These are phyloP conservation scores for Homarus gammarus DNA, from an alignment of 2,888 invertebrate genomes.

Conservation along the genomic window DNA sequence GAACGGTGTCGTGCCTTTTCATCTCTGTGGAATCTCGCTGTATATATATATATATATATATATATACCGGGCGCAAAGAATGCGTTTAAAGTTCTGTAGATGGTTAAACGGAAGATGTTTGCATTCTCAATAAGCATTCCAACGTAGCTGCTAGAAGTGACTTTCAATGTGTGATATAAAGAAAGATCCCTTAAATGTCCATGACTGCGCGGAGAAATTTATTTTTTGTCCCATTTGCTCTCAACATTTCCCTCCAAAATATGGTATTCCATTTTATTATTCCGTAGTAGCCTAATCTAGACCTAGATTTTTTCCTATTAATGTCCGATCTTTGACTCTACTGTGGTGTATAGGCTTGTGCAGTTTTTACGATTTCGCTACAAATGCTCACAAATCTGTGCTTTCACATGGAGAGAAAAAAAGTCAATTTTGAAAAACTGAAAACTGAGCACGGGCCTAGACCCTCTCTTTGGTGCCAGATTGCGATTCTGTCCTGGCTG, in stretches of 20 bases:
- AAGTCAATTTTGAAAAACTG: conserved; percentile 33
- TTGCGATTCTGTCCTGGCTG: conserved; percentile 64
- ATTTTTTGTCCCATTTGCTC: conserved; percentile 74
- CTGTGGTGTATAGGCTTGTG: conserved; percentile 60
- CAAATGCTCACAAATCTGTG: conserved; percentile 42
- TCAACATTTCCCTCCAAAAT: conserved; percentile 73
- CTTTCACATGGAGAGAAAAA: conserved; percentile 47
- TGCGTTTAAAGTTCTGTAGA: conserved; percentile 65
- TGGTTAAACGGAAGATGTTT: conserved; percentile 71
- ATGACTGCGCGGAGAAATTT: conserved; percentile 71
- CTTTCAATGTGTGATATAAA: conserved; percentile 73
- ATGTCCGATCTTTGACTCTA: conserved; percentile 72
- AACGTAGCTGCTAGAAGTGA: conserved; percentile 72
- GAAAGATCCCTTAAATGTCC: conserved; percentile 70
- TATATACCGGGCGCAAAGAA: conserved; percentile 55
- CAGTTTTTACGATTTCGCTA: conserved; percentile 52
- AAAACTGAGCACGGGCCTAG: conserved; percentile 62
- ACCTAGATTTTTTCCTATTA: conserved; percentile 74
- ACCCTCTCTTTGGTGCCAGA: conserved; percentile 58
- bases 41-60: conserved; percentile 54
- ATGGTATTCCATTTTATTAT: conserved; percentile 74
- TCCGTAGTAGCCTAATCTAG: conserved; percentile 73
- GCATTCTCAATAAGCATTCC: conserved; percentile 75
- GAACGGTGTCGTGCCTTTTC: conserved; percentile 74
- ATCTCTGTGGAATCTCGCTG: conserved; percentile 67